These are phyloP conservation scores for Oscheius myriophilus DNA, from an alignment of 2,888 invertebrate genomes.

Conservation along the genomic window DNA sequence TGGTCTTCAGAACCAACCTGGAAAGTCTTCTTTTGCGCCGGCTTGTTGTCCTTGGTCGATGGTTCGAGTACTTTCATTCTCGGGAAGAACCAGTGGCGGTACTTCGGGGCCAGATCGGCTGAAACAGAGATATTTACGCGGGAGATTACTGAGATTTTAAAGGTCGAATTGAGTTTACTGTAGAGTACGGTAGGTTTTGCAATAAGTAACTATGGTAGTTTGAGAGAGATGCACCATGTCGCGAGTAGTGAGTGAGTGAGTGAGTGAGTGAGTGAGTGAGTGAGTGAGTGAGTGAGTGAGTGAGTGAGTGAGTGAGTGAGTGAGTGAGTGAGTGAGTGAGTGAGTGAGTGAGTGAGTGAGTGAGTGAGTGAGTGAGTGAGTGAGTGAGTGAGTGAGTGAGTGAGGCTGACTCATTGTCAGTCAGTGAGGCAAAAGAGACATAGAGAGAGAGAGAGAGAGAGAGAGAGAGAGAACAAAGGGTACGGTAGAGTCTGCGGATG, in stretches of 20 bases:
- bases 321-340: neutral
- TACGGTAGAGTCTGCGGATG: neutral
- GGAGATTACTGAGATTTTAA: neutral
- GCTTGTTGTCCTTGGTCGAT: constrained; percentile 50
- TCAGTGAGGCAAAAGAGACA: neutral
- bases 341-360: neutral
- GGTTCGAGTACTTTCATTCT: constrained; percentile 52
- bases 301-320: neutral
- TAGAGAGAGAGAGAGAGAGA: neutral
- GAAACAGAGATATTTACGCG: constrained; percentile 2
- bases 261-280: no score
- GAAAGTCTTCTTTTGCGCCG: constrained; percentile 60
- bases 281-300: no score
- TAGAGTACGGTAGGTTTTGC: no score
- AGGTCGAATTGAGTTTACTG: no score
- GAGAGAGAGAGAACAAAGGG: neutral
- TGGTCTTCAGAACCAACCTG: constrained; percentile 43
- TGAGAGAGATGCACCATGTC: no score
- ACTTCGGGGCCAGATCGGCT: constrained; percentile 36
- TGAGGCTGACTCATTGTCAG: no score
- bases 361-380: no score
- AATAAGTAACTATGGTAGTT: neutral
- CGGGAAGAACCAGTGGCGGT: constrained; percentile 30
- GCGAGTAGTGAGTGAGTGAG: no score
- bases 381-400: no score